A percentile compares a stretch with the other conserved stretches of the same genome.
Conservation (phyloP, 2,113 vertebrate species). For the Chitala chitala region DNA sequence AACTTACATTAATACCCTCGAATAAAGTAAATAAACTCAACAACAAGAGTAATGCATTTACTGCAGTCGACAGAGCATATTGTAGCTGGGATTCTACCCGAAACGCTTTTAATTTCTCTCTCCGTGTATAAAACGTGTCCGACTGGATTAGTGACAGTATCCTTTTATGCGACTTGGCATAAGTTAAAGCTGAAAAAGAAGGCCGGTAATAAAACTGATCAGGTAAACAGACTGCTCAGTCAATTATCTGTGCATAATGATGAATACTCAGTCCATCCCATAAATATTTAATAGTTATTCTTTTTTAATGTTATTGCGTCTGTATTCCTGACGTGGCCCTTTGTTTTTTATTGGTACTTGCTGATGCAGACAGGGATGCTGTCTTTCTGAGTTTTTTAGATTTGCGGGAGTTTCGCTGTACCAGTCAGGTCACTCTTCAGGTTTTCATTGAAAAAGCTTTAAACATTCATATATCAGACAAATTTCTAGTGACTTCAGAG, state of each 20-base stretch:
- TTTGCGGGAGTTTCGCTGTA: too few relatives aligned
- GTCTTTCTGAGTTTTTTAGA: neutral
- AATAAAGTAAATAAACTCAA: conserved; percentile 8
- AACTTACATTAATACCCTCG: neutral
- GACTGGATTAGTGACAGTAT: conserved; percentile 26
- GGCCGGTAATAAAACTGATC: neutral
- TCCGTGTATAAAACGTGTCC: neutral
- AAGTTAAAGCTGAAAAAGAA: neutral
- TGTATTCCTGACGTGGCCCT: neutral
- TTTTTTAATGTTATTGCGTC: neutral
- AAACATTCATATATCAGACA: too few relatives aligned
- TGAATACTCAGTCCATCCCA: conserved; percentile 13
- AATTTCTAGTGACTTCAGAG: too few relatives aligned
- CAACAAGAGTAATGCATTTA: conserved; percentile 18
- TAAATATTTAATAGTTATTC: conserved; percentile 16
- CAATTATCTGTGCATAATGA: conserved; percentile 8
- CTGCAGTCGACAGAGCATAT: neutral
- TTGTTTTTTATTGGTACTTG: neutral
- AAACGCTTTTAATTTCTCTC: conserved; percentile 5
- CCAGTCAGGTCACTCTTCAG: too few relatives aligned
- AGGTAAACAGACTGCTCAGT: conserved; percentile 22
- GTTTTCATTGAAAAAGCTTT: too few relatives aligned
- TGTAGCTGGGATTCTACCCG: neutral
- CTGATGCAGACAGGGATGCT: neutral
- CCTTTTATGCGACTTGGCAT: neutral